Base-by-base conservation (phyloP, 37 sponge, comb jelly and placozoan species). In the Amphimedon queenslandica region DNA sequence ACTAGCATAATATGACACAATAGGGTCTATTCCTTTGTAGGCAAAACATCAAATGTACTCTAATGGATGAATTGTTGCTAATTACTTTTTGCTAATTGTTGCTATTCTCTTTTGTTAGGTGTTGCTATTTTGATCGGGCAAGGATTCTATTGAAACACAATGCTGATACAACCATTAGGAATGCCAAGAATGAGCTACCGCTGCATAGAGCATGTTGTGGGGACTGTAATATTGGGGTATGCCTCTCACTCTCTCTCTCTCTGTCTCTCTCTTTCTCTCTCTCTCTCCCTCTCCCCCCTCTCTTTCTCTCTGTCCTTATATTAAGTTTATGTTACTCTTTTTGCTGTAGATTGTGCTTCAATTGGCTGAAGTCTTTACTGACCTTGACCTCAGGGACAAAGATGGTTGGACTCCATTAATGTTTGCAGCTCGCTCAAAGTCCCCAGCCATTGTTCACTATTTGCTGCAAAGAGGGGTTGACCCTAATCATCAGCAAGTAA, bases 371-470 rank as follows among this genome's bases (percentile, higher is more conserved):
- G 1, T 68, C 36, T 27, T 27, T 2, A 58, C 80, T 20, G 69
- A 84, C 39, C 51, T 90, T 37, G 73, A 90, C 37, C 23, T 66
- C 24, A 71, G 71, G 42, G 90, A 90, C 33, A 63, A 18, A 0
- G 81, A 80, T 61, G 90, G 85, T 0, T 84, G 83, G 83, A 83
- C 84, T 57, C 89, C 89, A 2, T 66, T 88, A 28, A 82, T 88
- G 80, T 79, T 67, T 51, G 90, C 85, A 8, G 65, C 76, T 37
- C 83, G 75, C 55, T 23, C 73, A 0, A 24, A 42, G 0, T 63
- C 72, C 37, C 42, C 73, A 1, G 61, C 84, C 21, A 37, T 64
- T 24, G 77, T 80, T 2, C 77, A 84, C 40, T 90, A 90, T 55
- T 80, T 90, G 40, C 79, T 86, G 4, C 91, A 85, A 61, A 77